phyloP scores from a whole-genome alignment of 2,888 invertebrate species.

The Chrysodeixis includens region DNA sequence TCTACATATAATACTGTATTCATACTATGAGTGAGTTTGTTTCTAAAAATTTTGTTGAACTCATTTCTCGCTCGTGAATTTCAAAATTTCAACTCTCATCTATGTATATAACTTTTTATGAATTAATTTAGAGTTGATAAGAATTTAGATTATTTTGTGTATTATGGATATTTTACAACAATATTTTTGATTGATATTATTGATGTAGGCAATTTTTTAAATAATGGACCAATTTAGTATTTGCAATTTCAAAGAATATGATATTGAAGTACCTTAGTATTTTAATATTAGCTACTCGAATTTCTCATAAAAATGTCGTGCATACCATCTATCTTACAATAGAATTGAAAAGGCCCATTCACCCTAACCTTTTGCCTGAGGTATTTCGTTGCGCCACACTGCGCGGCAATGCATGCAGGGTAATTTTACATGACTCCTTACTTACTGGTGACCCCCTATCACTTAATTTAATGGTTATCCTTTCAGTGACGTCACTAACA shows the following conservation, averaged over 20 bases:
- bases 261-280: constrained; percentile 28
- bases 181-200: too few relatives aligned
- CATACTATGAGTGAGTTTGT: constrained; percentile 22
- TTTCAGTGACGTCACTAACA: constrained; percentile 19
- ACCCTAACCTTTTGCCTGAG: constrained; percentile 71
- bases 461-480: constrained; percentile 22
- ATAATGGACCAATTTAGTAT: too few relatives aligned
- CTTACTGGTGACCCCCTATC: constrained; percentile 59
- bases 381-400: constrained; percentile 67
- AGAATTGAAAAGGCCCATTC: constrained; percentile 57
- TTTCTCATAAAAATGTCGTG: constrained; percentile 38
- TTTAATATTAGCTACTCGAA: constrained; percentile 23
- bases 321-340: constrained; percentile 42
- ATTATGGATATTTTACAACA: constrained; percentile 40
- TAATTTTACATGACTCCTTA: constrained; percentile 72
- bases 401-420: constrained; percentile 60
- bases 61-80: neutral
- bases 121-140: constrained; percentile 9
- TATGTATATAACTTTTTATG: neutral
- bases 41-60: neutral
- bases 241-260: too few relatives aligned
- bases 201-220: too few relatives aligned
- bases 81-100: neutral
- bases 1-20: constrained; percentile 27
- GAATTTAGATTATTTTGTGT: constrained; percentile 16